Evolutionary conservation across 1,140 invertebrate species (phyloP).

Genomic region (Apis florea): DNA sequence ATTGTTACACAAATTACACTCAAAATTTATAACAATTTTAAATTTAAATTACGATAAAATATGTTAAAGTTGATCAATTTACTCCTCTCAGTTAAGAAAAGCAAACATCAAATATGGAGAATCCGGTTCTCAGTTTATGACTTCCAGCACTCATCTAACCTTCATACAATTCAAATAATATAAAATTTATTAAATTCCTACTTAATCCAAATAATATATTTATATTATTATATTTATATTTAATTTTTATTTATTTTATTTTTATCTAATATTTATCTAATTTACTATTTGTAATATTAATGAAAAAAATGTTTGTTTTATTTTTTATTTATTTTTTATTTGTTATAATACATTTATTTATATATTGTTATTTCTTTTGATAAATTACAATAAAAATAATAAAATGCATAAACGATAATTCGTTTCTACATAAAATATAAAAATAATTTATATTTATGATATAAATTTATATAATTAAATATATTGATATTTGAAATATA

Average conservation of each 20-base stretch:
- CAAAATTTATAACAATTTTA: constrained; percentile 13
- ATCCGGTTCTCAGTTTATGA: constrained; percentile 28
- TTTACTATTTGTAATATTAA: background rate
- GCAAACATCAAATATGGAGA: constrained; percentile 67
- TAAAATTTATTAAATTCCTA: background rate
- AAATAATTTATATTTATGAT: constrained; percentile 13
- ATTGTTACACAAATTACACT: constrained; percentile 3
- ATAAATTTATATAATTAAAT: background rate
- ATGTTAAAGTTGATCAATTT: constrained; percentile 16
- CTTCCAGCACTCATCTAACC: constrained; percentile 19
- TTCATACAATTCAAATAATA: background rate
- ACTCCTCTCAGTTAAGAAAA: constrained; percentile 7
- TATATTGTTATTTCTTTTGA: background rate
- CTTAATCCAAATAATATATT: background rate
- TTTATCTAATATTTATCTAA: too few species aligned
- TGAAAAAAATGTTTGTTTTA: background rate
- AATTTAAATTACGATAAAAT: background rate
- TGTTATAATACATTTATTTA: background rate
- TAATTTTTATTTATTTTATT: too few species aligned
- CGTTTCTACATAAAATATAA: constrained; percentile 1
- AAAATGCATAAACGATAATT: background rate
- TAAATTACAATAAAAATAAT: background rate
- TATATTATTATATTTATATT: too few species aligned
- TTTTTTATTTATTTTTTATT: background rate
- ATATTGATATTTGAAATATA: background rate